These are phyloP conservation scores for Biston stratarius DNA, from an alignment of 2,888 invertebrate species.

Conservation along the genomic window DNA sequence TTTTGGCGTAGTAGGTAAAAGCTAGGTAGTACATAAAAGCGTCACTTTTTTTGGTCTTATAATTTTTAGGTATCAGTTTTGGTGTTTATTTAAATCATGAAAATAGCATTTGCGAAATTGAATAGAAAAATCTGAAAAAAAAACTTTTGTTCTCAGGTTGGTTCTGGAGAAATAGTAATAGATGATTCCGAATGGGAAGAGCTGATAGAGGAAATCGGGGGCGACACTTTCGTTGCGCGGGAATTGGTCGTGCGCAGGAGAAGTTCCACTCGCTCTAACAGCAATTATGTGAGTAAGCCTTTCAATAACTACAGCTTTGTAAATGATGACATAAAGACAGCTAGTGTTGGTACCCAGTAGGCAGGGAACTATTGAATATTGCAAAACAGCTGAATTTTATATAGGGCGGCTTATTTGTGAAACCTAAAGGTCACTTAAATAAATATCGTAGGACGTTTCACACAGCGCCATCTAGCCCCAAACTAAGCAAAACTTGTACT, in stretches of 20 bases:
- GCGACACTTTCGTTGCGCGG: constrained; percentile 79
- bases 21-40: background rate
- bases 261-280: constrained; percentile 72
- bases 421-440: no score
- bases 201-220: constrained; percentile 87
- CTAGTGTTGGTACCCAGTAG: background rate
- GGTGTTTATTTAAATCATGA: no score
- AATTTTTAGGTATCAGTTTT: no score
- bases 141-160: constrained; percentile 82
- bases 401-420: no score
- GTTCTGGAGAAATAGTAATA: constrained; percentile 93
- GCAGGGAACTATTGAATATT: background rate
- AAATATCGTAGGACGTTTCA: no score
- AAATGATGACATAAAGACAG: background rate
- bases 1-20: no score
- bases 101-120: no score
- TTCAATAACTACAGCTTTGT: background rate
- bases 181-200: constrained; percentile 95
- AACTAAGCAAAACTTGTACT: no score
- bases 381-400: no score
- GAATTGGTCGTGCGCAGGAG: constrained; percentile 79
- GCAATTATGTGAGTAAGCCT: constrained; percentile 66
- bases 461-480: no score
- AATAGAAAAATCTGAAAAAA: no score
- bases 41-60: no score